Evolutionary conservation across 2,797 vertebrate species (phyloP).

Genomic region (Orientallactaga sibirica): DNA sequence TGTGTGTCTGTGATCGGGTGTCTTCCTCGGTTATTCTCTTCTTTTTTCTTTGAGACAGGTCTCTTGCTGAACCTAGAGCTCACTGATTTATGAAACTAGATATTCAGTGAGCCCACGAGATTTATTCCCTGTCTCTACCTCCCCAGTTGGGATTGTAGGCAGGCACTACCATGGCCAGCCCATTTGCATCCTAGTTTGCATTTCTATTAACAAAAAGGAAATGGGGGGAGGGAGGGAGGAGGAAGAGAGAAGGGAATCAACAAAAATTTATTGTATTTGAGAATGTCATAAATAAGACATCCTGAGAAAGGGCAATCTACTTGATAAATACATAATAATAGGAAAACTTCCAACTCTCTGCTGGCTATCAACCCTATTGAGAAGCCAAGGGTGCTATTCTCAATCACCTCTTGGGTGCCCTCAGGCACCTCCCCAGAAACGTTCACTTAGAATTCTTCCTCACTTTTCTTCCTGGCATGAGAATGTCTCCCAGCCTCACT

Average conservation of each 20-base stretch:
- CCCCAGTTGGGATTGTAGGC: no score
- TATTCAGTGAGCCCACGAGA: no score
- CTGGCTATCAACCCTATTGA: background rate
- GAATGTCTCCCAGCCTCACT: background rate
- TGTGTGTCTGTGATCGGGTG: no score
- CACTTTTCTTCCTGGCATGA: background rate
- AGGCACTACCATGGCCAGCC: no score
- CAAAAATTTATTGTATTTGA: no score
- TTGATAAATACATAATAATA: background rate
- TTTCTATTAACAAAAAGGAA: background rate
- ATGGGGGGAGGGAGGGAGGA: background rate
- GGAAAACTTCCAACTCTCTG: background rate
- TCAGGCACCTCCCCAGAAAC: fast-evolving
- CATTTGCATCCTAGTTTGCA: background rate
- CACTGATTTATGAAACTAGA: no score
- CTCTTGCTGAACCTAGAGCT: no score
- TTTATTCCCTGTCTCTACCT: no score
- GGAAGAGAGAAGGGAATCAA: no score
- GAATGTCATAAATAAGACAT: background rate
- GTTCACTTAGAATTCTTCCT: background rate
- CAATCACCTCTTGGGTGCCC: background rate
- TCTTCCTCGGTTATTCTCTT: no score
- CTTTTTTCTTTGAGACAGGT: no score
- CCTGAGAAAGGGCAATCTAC: background rate
- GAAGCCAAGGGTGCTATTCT: background rate